phyloP scores from a whole-genome alignment of 2,113 vertebrate species.

The Lynx canadensis region DNA sequence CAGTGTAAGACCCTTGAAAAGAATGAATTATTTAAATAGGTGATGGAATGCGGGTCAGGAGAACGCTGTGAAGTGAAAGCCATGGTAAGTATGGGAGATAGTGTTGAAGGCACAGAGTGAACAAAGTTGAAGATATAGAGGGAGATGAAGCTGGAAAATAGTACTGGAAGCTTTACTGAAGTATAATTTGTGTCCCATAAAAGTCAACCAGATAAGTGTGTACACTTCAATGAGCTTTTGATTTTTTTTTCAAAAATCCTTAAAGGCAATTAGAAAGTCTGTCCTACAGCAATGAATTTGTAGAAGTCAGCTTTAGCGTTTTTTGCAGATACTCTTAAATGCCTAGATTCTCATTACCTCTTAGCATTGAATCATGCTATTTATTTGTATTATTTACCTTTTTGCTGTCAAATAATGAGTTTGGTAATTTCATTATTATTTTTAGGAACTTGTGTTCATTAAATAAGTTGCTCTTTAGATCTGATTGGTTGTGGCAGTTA shows the following conservation, averaged over 20 bases:
- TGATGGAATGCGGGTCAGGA: neutral
- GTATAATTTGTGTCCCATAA: neutral
- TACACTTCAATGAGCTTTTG: neutral
- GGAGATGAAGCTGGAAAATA: neutral
- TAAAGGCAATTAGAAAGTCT: neutral
- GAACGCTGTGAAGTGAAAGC: neutral
- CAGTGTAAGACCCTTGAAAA: neutral
- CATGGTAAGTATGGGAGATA: neutral
- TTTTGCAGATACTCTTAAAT: neutral
- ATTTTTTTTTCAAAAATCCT: neutral
- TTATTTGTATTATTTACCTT: neutral
- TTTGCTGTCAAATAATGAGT: neutral
- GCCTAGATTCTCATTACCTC: neutral
- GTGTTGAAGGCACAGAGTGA: neutral
- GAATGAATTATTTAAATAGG: neutral
- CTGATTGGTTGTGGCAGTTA: neutral
- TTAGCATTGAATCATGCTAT: neutral
- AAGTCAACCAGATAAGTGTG: neutral
- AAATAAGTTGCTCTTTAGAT: neutral
- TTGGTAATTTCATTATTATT: neutral
- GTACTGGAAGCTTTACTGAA: neutral
- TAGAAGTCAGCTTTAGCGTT: neutral
- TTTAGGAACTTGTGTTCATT: neutral
- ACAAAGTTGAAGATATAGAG: neutral
- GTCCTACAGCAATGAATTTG: neutral